Conservation (phyloP, 2,888 invertebrate genomes). For the Lithosia quadra region DNA sequence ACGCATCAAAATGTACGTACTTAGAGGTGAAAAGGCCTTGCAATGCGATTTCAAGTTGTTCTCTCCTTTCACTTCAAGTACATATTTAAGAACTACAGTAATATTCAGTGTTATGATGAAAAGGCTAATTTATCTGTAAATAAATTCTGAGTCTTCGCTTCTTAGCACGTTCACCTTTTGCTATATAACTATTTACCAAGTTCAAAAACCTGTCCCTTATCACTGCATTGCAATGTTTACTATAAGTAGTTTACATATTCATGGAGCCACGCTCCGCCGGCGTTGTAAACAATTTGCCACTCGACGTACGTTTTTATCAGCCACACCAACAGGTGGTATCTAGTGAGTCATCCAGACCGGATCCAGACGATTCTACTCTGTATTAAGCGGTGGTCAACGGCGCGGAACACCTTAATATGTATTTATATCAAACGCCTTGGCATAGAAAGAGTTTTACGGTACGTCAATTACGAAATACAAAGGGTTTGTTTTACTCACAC, state of each 20-base stretch:
- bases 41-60: background rate
- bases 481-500: slow-evolving; percentile 29
- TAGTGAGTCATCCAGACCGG: slow-evolving; percentile 54
- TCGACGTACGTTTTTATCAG: slow-evolving; percentile 41
- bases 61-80: background rate
- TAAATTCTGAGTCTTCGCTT: background rate
- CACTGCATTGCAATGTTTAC: slow-evolving; percentile 9
- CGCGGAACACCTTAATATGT: slow-evolving; percentile 56
- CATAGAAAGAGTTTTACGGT: slow-evolving; percentile 48
- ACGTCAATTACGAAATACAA: slow-evolving; percentile 37
- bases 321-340: slow-evolving; percentile 41
- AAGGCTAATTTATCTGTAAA: no score
- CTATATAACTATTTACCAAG: slow-evolving; percentile 14
- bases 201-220: slow-evolving; percentile 39
- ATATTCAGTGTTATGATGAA: background rate
- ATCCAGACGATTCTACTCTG: slow-evolving; percentile 45
- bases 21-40: background rate
- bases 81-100: no score
- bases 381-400: slow-evolving; percentile 37
- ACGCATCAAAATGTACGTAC: background rate
- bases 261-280: slow-evolving; percentile 48
- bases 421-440: slow-evolving; percentile 50
- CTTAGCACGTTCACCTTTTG: slow-evolving; percentile 1
- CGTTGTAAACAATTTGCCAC: slow-evolving; percentile 40
- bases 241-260: slow-evolving; percentile 42